Base-by-base conservation (phyloP, 2,797 vertebrate genomes). In the Pseudotriccus pelzelni region DNA sequence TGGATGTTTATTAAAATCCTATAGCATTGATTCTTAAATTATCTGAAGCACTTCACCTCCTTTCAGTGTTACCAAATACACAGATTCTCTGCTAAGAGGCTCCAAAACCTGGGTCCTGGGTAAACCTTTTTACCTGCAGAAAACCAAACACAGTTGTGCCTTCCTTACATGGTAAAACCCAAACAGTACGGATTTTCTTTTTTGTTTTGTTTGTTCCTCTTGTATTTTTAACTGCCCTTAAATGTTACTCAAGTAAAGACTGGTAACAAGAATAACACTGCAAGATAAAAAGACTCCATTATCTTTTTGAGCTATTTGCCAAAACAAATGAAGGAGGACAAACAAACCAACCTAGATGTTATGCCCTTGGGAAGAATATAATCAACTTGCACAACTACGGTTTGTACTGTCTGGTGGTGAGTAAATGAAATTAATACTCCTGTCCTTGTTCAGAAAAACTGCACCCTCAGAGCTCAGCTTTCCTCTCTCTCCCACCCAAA, bases 291-390 rank as follows among this genome's bases (percentile, higher is more conserved):
- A 89, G 49, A 70, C 53, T 58, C 63, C 50, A 36, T 88, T 93
- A 86, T 84, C 69, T 55, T 81, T 86, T 43, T 19, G 46, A 90
- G 73, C 47, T 90, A 60, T 47, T 79, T 94, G 90, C 85, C 87
- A 91, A 91, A 93, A 86, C 83, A 78, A 94, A 88, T 25, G n/a
- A 52, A 87, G 43, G 63, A 92, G 28, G 69, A 88, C 69, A 95
- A 97, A 90, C 82, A 94, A n/a, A n/a, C n/a, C n/a, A 95, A 88
- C 36, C 53, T 37, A 32, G 73, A 47, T 41, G 23, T 22, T 13
- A 39, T 44, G 84, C 77, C 80, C 63, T 90, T 88, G 88, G 55
- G 67, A 81, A 78, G 50, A 86, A 66, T 24, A 75, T 2, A 47
- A 73, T 44, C 84, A 83, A 8, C 62, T 73, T 41, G 14, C 43